Percentiles rank a stretch among this genome's conserved stretches.
phyloP scores from a whole-genome alignment of 2,113 vertebrate genomes.

The Eublepharis macularius region DNA sequence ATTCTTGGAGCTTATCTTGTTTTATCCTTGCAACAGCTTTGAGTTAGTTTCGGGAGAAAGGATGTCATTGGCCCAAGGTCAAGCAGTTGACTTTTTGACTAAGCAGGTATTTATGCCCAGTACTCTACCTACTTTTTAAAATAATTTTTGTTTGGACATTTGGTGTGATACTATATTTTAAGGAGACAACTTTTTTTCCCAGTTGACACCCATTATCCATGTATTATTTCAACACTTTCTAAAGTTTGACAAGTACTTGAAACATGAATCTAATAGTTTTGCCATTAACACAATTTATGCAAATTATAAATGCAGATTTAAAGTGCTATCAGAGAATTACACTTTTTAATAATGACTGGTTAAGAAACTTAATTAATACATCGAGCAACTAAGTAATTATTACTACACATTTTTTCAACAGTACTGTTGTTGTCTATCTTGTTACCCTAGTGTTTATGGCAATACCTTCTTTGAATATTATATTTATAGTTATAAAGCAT shows the following conservation, averaged over 20 bases:
- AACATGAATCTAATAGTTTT: slow-evolving; percentile 17
- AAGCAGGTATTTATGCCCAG: not conserved
- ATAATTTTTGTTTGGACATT: not conserved
- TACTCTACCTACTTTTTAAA: not conserved
- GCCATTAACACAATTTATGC: slow-evolving; percentile 25
- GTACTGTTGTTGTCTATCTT: slow-evolving; percentile 5
- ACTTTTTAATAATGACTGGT: slow-evolving; percentile 19
- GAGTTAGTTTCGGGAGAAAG: not conserved
- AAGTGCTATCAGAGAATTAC: slow-evolving; percentile 24
- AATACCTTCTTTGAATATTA: not conserved
- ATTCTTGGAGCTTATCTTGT: not conserved
- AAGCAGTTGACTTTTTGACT: not conserved
- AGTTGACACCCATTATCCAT: not conserved
- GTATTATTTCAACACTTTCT: slow-evolving; percentile 1
- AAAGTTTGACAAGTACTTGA: slow-evolving; percentile 27
- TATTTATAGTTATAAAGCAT: not conserved
- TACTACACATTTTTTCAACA: not conserved
- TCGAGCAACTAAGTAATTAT: slow-evolving; percentile 9
- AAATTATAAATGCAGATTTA: slow-evolving; percentile 43
- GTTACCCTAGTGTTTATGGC: not conserved
- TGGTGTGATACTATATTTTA: not conserved
- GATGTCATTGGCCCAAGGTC: not conserved
- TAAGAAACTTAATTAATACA: slow-evolving; percentile 28
- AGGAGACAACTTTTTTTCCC: not conserved
- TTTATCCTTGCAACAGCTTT: not conserved